Evolutionary conservation across 2,888 invertebrate species (phyloP).

Genomic region (Callinectes sapidus): DNA sequence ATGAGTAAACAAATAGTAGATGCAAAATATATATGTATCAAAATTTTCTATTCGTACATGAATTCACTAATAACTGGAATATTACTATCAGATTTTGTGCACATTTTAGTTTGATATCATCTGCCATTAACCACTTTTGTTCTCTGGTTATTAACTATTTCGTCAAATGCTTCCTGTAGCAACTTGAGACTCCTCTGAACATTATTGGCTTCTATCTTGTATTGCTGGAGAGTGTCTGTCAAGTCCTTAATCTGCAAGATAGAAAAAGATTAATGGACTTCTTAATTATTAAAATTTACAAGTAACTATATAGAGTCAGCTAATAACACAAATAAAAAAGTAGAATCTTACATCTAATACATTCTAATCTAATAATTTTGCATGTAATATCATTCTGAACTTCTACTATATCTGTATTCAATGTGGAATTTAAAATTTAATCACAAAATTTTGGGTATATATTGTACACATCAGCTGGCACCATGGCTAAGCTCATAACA

Average conservation of each 20-base stretch:
- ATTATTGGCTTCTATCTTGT: conserved; percentile 53
- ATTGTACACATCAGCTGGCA: too few species aligned
- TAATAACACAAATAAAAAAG: not conserved
- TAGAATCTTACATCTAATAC: too few species aligned
- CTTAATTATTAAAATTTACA: not conserved
- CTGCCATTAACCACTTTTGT: conserved; percentile 42
- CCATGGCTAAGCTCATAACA: too few species aligned
- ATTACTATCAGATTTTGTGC: not conserved
- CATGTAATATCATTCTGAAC: too few species aligned
- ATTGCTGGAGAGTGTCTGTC: conserved; percentile 50
- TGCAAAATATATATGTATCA: not conserved
- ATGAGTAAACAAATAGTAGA: not conserved
- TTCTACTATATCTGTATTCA: too few species aligned
- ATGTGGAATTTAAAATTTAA: too few species aligned
- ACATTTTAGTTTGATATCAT: conserved; percentile 38
- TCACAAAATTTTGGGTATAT: too few species aligned
- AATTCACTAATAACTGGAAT: not conserved
- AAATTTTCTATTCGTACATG: not conserved
- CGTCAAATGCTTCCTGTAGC: conserved; percentile 49
- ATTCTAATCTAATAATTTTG: too few species aligned
- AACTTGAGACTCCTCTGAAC: conserved; percentile 54
- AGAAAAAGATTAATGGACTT: not conserved
- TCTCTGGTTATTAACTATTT: not conserved
- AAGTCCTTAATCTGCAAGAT: conserved; percentile 53
- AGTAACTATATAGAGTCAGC: not conserved